Conservation (phyloP, 2,888 invertebrate species). For the Marasmarcha lunaedactyla region DNA sequence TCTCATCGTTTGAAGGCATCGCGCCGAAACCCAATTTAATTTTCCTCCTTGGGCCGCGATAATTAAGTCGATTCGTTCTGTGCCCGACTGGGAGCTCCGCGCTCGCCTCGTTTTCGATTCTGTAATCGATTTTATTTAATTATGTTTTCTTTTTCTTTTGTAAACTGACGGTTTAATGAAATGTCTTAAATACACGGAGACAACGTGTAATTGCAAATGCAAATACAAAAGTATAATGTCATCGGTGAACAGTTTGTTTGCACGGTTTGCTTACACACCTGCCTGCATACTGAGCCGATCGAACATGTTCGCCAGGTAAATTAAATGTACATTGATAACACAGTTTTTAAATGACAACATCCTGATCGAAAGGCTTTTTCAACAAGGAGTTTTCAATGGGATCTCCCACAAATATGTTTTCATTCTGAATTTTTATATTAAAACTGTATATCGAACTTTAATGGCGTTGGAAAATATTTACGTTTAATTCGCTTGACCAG, state of each 20-base stretch:
- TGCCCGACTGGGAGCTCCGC: conserved; percentile 14
- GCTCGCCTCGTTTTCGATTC: conserved; percentile 23
- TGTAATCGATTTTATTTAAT: conserved; percentile 41
- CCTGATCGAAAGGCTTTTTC: too few relatives aligned
- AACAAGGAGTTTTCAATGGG: too few relatives aligned
- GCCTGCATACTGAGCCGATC: background rate
- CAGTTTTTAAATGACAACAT: too few relatives aligned
- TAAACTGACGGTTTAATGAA: background rate
- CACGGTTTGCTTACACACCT: background rate
- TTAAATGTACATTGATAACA: too few relatives aligned
- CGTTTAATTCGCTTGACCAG: background rate
- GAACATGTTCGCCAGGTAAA: background rate
- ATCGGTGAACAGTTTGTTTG: background rate
- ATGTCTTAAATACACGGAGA: background rate
- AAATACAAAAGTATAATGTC: background rate
- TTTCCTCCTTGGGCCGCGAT: conserved; percentile 51
- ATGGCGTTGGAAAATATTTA: too few relatives aligned
- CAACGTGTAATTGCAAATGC: background rate
- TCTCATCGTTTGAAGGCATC: conserved; percentile 40
- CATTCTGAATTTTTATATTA: too few relatives aligned
- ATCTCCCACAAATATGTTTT: too few relatives aligned
- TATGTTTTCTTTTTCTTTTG: background rate
- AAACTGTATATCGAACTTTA: too few relatives aligned
- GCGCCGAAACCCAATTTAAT: conserved; percentile 51
- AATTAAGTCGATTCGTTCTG: conserved; percentile 65